Percentiles rank a stretch among this genome's conserved stretches.
These are phyloP conservation scores for Apodemus agrarius DNA, from an alignment of 2,797 vertebrate genomes.

Conservation along the genomic window DNA sequence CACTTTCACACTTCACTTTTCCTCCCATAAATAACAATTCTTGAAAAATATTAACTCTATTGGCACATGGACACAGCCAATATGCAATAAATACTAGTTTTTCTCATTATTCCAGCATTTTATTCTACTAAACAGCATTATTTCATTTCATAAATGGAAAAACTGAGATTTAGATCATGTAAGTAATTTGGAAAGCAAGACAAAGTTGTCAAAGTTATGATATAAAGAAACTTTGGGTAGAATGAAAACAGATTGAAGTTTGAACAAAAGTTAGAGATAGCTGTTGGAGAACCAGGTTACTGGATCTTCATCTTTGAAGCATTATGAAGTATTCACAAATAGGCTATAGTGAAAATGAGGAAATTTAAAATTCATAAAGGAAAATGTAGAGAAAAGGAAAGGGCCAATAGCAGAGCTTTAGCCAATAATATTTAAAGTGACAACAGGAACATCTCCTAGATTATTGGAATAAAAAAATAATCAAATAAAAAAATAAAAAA, in stretches of 20 bases:
- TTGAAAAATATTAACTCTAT: slow-evolving; percentile 13
- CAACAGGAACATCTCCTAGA: neutral
- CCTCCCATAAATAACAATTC: slow-evolving; percentile 47
- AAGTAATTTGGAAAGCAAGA: slow-evolving; percentile 1
- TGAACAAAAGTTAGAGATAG: neutral
- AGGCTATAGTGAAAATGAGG: neutral
- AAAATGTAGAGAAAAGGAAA: neutral
- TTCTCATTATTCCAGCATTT: slow-evolving; percentile 34
- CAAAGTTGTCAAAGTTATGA: neutral
- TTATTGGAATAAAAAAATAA: neutral
- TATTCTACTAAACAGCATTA: slow-evolving; percentile 28
- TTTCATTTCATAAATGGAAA: slow-evolving; percentile 50
- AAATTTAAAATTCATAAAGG: neutral
- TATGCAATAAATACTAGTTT: slow-evolving; percentile 29
- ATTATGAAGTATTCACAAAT: neutral
- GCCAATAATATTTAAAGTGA: neutral
- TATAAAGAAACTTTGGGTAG: neutral
- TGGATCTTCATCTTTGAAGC: neutral
- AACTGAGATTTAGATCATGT: slow-evolving; percentile 28
- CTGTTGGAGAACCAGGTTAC: neutral
- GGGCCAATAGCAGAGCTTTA: neutral
- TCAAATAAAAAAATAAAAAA: neutral
- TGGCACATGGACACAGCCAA: neutral
- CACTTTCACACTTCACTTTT: slow-evolving; percentile 22
- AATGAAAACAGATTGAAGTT: neutral